Conservation (phyloP, 2,888 invertebrate species). For the Sinotaia quadrata region DNA sequence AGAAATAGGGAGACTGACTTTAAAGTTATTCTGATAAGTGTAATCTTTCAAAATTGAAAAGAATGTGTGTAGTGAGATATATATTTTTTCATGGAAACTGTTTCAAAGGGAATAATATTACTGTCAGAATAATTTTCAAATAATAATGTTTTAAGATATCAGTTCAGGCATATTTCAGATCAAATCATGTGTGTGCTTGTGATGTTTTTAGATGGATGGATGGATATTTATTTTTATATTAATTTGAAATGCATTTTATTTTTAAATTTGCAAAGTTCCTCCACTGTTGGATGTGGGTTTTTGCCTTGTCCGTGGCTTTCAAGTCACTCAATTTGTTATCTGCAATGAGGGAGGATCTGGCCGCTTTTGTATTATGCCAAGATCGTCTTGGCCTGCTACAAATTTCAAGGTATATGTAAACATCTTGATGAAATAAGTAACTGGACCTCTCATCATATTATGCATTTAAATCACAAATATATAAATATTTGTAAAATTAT, state of each 20-base stretch:
- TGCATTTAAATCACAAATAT: too few relatives aligned
- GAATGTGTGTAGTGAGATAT: too few relatives aligned
- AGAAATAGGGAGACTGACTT: too few relatives aligned
- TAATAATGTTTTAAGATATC: too few relatives aligned
- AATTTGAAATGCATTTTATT: background rate
- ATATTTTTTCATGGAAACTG: too few relatives aligned
- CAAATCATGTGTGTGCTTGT: background rate
- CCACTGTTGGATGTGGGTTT: conserved; percentile 65
- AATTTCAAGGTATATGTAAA: conserved; percentile 71
- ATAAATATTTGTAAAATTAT: too few relatives aligned
- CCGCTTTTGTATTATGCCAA: conserved; percentile 68
- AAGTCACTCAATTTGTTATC: conserved; percentile 61
- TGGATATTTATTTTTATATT: background rate
- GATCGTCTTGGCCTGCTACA: conserved; percentile 67
- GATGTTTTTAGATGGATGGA: background rate
- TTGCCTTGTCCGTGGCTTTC: conserved; percentile 69
- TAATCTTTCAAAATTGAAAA: too few relatives aligned
- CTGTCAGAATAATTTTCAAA: too few relatives aligned
- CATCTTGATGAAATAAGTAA: too few relatives aligned
- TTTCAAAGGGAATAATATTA: too few relatives aligned
- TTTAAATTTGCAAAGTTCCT: conserved; percentile 61
- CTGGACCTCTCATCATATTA: too few relatives aligned
- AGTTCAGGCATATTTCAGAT: background rate
- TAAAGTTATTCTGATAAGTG: too few relatives aligned
- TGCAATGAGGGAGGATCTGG: conserved; percentile 70